Evolutionary conservation across 2,113 vertebrate genomes (phyloP), one percentile per base, ranked within the genome.

Genomic region (Gobiocypris rarus): DNA sequence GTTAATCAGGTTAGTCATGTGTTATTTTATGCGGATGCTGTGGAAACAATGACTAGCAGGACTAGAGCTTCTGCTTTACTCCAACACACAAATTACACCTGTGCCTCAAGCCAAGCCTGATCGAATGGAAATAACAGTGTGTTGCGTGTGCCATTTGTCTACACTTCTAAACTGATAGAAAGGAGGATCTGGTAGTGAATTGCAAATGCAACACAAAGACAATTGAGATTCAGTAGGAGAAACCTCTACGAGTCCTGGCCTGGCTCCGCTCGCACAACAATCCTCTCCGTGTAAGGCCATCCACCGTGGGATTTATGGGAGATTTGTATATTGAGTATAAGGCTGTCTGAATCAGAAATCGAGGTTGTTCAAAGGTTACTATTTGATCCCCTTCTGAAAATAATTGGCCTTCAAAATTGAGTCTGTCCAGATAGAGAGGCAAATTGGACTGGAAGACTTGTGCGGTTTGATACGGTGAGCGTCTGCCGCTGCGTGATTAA

Each of bases 401-500:
- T 91, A 92, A 94, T 90, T 92, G 93, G 87, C 90, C 63, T 91
- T 89, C 86, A 88, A 89, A 91, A 92, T 91, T 84, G 15, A 88
- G 88, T 93, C 91, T 91, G 91, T 92, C 88, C 89, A 90, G 84
- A 86, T 59, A 83, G 76, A 75, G 82, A 83, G 83, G 90, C 89
- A 91, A 92, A 94, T 91, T 93, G 89, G 89, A 91, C 91, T 90
- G 88, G 89, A 93, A 92, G 89, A 86, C 75, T 88, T 84, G 84
- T 88, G 85, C 85, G 87, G 84, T 85, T 84, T 79, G 87, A 89
- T 88, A 90, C 54, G 80, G 81, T 85, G 85, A 83, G 5, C 34
- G 34, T 6, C 34, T 38, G 34, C 34, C 34, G 34, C 34, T 38
- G 84, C 58, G 90, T 91, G 90, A 94, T 92, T 92, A 92, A 91